These are phyloP conservation scores for Lepidothrix coronata DNA, from an alignment of 2,113 vertebrate genomes.

Conservation along the genomic window DNA sequence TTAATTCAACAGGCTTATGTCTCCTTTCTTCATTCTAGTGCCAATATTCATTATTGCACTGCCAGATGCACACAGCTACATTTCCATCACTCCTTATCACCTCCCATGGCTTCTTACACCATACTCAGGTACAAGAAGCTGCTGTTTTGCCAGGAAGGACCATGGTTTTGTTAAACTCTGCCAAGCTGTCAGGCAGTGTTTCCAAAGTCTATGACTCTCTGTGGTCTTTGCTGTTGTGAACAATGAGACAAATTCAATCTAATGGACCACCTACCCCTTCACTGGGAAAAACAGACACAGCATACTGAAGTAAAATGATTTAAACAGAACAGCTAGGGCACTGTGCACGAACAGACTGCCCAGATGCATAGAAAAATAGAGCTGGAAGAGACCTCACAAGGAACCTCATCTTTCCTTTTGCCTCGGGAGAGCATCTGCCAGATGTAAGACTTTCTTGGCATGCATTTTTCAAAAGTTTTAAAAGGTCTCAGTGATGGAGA, in stretches of 20 bases:
- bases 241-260: background rate
- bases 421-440: background rate
- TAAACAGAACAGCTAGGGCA: background rate
- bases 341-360: background rate
- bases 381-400: background rate
- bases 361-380: background rate
- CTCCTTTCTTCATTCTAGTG: background rate
- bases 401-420: background rate
- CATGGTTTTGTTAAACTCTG: background rate
- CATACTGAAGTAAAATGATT: background rate
- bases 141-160: background rate
- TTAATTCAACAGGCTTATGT: background rate
- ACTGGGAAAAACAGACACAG: background rate
- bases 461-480: background rate
- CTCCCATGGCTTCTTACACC: background rate
- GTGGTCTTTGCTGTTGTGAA: background rate
- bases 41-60: rapidly evolving
- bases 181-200: background rate
- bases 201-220: background rate
- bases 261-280: background rate
- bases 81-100: background rate
- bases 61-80: background rate
- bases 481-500: background rate
- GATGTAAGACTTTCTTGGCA: background rate
- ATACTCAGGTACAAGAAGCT: background rate